Conservation (phyloP, 1,140 invertebrate genomes). For the Apis florea region DNA sequence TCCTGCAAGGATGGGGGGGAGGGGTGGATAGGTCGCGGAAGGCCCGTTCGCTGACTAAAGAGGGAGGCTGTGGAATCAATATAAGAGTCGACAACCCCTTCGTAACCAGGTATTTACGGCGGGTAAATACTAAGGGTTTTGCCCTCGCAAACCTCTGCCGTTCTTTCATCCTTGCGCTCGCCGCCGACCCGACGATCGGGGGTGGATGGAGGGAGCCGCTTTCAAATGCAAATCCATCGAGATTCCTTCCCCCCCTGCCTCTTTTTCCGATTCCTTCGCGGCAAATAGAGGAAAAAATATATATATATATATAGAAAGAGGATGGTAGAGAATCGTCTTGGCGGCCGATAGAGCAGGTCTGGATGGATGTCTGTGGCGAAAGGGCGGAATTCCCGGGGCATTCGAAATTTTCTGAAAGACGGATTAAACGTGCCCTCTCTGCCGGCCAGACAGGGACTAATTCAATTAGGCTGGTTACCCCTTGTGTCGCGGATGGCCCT, state of each 20-base stretch:
- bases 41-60: constrained; percentile 18
- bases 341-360: constrained; percentile 13
- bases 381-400: constrained; percentile 15
- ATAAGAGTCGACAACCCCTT: constrained; percentile 61
- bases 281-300: constrained; percentile 11
- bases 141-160: constrained; percentile 30
- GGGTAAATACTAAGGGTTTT: constrained; percentile 60
- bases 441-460: constrained; percentile 40
- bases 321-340: constrained; percentile 33
- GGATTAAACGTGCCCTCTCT: constrained; percentile 31
- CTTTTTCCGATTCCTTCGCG: background rate
- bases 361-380: background rate
- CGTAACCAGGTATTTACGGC: constrained; percentile 66
- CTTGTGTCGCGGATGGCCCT: constrained; percentile 38
- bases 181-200: constrained; percentile 1
- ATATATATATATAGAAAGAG: background rate
- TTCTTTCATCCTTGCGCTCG: constrained; percentile 50
- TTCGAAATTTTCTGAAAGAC: constrained; percentile 40
- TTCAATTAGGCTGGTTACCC: constrained; percentile 57
- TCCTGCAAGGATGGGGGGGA: background rate
- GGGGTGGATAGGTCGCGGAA: background rate
- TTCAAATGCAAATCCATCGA: constrained; percentile 65
- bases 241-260: background rate
- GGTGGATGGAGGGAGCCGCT: constrained; percentile 36
- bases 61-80: constrained; percentile 54